phyloP scores from a whole-genome alignment of 1,140 invertebrate genomes.

The Microvelia longipes region DNA sequence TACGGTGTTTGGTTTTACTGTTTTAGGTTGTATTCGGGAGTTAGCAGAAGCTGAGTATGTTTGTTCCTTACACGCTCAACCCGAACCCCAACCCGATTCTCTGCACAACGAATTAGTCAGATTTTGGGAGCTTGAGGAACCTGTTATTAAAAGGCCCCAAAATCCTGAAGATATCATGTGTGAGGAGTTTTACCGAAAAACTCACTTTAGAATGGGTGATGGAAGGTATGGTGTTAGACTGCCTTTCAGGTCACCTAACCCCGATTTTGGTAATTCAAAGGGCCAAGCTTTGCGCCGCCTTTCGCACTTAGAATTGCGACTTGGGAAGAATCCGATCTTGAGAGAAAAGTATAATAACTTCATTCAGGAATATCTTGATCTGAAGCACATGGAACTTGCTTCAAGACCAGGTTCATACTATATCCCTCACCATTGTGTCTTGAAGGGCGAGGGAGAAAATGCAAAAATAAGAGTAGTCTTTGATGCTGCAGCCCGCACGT shows the following conservation, averaged over 20 bases:
- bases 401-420: neutral
- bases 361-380: neutral
- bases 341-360: neutral
- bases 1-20: neutral
- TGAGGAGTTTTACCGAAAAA: neutral
- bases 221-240: neutral
- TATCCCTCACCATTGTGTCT: neutral
- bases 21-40: neutral
- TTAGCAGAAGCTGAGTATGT: neutral
- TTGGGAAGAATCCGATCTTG: neutral
- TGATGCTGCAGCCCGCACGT: neutral
- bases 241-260: neutral
- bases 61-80: neutral
- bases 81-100: neutral
- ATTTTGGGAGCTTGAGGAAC: neutral
- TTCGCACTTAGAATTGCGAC: neutral
- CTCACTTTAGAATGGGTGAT: neutral
- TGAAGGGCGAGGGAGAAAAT: neutral
- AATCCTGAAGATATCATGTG: neutral
- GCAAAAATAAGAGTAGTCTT: neutral
- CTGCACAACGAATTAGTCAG: neutral
- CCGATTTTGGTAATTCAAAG: neutral
- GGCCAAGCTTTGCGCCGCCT: neutral
- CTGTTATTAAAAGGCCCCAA: neutral
- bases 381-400: neutral